Evolutionary conservation across 2,888 invertebrate species (phyloP), one percentile per base, ranked within the genome.

Genomic region (Myopa testacea): DNA sequence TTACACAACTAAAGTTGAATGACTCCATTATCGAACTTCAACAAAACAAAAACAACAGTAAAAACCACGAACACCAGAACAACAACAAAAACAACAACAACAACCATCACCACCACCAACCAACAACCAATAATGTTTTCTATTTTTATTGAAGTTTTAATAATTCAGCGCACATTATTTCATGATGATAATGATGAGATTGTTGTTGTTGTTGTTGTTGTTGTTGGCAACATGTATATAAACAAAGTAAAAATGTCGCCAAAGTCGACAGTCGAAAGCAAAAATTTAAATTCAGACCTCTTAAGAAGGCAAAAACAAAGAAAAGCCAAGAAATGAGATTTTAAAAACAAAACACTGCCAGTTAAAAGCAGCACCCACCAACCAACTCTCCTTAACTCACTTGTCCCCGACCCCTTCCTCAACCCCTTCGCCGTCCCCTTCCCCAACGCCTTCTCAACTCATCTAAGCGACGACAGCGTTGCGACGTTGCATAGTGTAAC

Each of bases 161-260:
- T 45, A 68, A 68, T 68, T 68, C 68, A 68, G 38, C 68, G 19
- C 68, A 38, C 68, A 68, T 68, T 68, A 65, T 50, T 67, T 67
- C 67, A 67, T 67, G 37, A 14, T 7, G 68, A 45, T 3, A 45
- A n/a, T 68, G 16, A n/a, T 45, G 45, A 7, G 38, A 12, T 68
- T 16, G 45, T 68, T 55, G 55, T 50, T 67, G 40, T 68, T 16
- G 45, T 68, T 55, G 55, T 50, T 67, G 67, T 12, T 45, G 68
- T 68, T 68, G 68, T 16, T 34, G 8, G 5, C 26, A 19, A n/a
- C 19, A 26, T 12, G n/a, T 34, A n/a, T 16, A n/a, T 16, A n/a
- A 6, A 10, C 45, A 45, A 45, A 45, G 45, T 45, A 55, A 55
- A 55, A 55, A 55, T 55, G 55, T 55, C 55, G 55, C 55, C 55